Evolutionary conservation across 2,888 invertebrate genomes (phyloP).

Genomic region (Papilio elwesi): DNA sequence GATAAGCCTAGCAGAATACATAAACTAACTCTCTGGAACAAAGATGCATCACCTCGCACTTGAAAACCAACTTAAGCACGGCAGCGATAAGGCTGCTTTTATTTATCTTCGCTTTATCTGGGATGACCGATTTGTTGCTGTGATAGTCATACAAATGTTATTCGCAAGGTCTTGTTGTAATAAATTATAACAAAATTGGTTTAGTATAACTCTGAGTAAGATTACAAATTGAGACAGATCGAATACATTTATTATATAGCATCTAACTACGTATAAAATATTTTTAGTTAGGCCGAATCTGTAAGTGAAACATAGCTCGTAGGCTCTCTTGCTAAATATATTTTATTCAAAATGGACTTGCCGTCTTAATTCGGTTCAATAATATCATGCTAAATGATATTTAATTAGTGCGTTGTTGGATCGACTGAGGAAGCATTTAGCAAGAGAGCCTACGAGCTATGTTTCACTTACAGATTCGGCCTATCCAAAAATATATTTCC

Average conservation of each 20-base stretch:
- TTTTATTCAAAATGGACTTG: no score
- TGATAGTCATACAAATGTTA: constrained; percentile 35
- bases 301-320: no score
- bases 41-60: constrained; percentile 6
- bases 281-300: no score
- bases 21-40: constrained; percentile 54
- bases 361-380: no score
- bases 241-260: not conserved
- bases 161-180: constrained; percentile 22
- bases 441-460: no score
- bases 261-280: not conserved
- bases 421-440: no score
- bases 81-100: constrained; percentile 61
- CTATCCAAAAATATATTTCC: no score
- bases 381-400: no score
- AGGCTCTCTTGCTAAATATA: no score
- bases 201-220: constrained; percentile 9
- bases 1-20: constrained; percentile 71
- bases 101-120: constrained; percentile 56
- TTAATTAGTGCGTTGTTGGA: no score
- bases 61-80: constrained; percentile 62
- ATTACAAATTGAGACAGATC: not conserved
- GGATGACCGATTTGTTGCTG: constrained; percentile 35
- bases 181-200: constrained; percentile 7
- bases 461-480: no score